A percentile compares a stretch with the other conserved stretches of the same genome.
These are phyloP conservation scores for Ptychochromis oligacanthus DNA, from an alignment of 2,113 vertebrate genomes.

Conservation along the genomic window DNA sequence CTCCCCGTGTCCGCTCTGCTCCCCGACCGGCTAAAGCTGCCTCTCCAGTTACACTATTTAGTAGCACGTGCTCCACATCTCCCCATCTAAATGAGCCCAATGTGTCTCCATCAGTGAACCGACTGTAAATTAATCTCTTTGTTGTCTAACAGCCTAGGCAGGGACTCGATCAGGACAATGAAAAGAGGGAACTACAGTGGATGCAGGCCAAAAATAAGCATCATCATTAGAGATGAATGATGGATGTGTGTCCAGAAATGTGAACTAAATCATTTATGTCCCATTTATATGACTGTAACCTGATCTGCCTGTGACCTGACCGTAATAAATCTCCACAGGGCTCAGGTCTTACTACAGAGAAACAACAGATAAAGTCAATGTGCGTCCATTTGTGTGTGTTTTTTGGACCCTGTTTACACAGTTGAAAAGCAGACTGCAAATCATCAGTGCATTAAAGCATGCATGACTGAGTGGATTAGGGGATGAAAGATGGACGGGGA, in stretches of 20 bases:
- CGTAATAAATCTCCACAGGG: not conserved
- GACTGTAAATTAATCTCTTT: constrained; percentile 70
- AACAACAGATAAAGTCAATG: not conserved
- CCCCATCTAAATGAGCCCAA: constrained; percentile 55
- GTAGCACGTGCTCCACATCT: constrained; percentile 59
- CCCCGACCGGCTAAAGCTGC: constrained; percentile 39
- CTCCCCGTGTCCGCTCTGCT: constrained; percentile 30
- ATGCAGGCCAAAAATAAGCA: constrained; percentile 1
- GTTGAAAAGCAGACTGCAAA: constrained; percentile 4
- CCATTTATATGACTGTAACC: not conserved
- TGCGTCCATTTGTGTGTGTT: not conserved
- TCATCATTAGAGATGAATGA: not conserved
- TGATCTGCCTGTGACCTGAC: not conserved
- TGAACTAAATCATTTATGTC: not conserved
- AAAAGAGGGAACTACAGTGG: constrained; percentile 15
- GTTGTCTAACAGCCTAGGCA: constrained; percentile 56
- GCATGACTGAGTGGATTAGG: constrained; percentile 14
- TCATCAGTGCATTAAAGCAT: constrained; percentile 13
- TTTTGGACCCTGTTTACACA: not conserved
- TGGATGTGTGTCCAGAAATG: not conserved
- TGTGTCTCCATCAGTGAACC: constrained; percentile 48
- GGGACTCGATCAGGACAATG: constrained; percentile 33
- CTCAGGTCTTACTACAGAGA: not conserved
- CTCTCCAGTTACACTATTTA: constrained; percentile 58
- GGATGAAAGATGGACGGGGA: constrained; percentile 5